A percentile compares a stretch with the other conserved stretches of the same genome.
phyloP scores from a whole-genome alignment of 2,797 vertebrate species.

The Furcifer pardalis region DNA sequence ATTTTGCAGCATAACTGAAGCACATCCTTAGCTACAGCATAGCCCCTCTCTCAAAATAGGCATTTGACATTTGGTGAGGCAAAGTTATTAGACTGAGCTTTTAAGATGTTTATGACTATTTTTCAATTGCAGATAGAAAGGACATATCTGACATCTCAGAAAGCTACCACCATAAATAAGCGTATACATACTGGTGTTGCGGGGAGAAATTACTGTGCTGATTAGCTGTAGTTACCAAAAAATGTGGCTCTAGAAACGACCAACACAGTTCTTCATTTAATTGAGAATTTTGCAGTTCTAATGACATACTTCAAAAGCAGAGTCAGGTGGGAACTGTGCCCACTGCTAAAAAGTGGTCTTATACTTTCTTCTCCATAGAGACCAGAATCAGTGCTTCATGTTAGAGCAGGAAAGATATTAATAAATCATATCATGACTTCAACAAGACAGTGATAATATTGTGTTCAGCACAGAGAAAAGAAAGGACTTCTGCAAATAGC shows the following conservation, averaged over 20 bases:
- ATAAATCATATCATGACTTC: conserved; percentile 39
- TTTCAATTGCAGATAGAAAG: too few species aligned
- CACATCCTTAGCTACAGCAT: neutral
- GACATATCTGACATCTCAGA: neutral
- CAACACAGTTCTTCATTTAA: neutral
- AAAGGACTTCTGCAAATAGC: too few species aligned
- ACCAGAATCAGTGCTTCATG: neutral
- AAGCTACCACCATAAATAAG: neutral
- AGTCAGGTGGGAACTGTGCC: neutral
- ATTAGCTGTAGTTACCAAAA: too few species aligned
- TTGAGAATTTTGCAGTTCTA: neutral
- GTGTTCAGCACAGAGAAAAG: neutral
- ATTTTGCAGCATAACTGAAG: neutral
- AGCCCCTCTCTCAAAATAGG: neutral
- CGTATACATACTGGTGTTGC: too few species aligned
- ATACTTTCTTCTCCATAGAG: neutral
- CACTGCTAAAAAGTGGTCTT: neutral
- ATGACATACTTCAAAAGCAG: too few species aligned
- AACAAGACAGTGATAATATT: neutral
- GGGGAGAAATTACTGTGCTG: too few species aligned
- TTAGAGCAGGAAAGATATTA: conserved; percentile 4
- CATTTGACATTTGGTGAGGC: neutral
- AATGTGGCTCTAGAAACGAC: too few species aligned
- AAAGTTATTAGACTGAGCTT: too few species aligned
- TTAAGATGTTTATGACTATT: too few species aligned